Evolutionary conservation across 2,113 vertebrate species (phyloP).

Genomic region (Paraplagusia blochii): DNA sequence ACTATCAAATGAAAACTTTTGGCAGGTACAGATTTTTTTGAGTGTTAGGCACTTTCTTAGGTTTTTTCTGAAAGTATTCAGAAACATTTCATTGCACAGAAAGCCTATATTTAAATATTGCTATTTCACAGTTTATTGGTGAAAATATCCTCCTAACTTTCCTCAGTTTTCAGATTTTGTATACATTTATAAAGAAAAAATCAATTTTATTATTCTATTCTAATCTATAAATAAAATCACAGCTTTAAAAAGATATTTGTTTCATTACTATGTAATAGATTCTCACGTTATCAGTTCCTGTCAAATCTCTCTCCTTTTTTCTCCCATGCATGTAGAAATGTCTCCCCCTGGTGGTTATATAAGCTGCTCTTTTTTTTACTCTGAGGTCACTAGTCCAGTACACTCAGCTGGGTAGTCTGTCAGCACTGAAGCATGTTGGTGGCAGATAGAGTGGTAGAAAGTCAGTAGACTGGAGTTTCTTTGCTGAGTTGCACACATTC

Average conservation of each 20-base stretch:
- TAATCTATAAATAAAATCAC: constrained; percentile 17
- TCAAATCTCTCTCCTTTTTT: neutral
- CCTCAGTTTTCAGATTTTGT: constrained; percentile 29
- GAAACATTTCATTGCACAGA: constrained; percentile 6
- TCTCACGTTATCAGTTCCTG: constrained; percentile 1
- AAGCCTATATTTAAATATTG: constrained; percentile 31
- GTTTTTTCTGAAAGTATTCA: neutral
- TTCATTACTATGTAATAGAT: constrained; percentile 27
- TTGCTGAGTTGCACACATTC: neutral
- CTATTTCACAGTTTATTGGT: constrained; percentile 40
- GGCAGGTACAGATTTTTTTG: neutral
- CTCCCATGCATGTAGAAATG: neutral
- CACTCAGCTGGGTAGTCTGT: constrained; percentile 7
- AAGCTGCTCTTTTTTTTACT: constrained; percentile 1
- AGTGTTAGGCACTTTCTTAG: no score
- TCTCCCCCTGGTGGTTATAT: constrained; percentile 29
- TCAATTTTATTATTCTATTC: neutral
- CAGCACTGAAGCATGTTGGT: no score
- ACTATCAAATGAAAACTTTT: neutral
- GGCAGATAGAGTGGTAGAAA: no score
- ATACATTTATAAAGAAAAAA: constrained; percentile 13
- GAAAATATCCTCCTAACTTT: constrained; percentile 36
- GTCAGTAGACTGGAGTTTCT: no score
- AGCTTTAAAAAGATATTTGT: constrained; percentile 13
- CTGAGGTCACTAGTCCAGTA: constrained; percentile 13